Conservation (phyloP, 2,797 vertebrate genomes). For the Selene dorsalis region DNA sequence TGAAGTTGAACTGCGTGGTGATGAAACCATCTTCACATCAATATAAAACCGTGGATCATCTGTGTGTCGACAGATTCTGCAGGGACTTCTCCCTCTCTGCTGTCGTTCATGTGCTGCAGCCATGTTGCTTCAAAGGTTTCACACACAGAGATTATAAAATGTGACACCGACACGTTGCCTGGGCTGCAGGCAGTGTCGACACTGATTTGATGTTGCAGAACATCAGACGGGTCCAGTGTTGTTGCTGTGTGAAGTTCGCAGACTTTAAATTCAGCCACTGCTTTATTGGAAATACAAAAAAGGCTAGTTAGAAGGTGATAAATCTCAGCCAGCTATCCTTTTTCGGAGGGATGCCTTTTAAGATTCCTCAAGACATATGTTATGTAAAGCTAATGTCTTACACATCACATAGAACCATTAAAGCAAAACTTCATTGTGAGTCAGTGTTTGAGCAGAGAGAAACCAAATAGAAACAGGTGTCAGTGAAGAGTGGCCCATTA, state of each 20-base stretch:
- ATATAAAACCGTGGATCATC: background rate
- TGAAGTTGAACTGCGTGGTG: background rate
- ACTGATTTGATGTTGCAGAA: constrained; percentile 53
- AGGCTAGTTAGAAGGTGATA: background rate
- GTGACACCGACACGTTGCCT: constrained; percentile 55
- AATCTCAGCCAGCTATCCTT: background rate
- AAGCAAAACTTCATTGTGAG: background rate
- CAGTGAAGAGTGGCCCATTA: background rate
- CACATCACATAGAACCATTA: background rate
- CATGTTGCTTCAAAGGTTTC: constrained; percentile 49
- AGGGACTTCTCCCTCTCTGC: constrained; percentile 19
- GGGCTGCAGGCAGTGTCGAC: constrained; percentile 47
- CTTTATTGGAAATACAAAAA: background rate
- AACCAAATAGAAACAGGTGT: constrained; percentile 12
- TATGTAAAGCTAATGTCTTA: background rate
- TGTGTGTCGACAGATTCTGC: constrained; percentile 4
- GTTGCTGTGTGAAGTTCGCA: constrained; percentile 46
- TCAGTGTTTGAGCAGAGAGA: background rate
- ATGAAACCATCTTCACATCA: background rate
- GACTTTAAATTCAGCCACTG: constrained; percentile 44
- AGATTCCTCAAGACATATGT: background rate
- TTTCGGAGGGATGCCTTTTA: background rate
- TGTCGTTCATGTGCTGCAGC: constrained; percentile 39
- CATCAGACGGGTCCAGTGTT: constrained; percentile 53
- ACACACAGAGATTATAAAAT: constrained; percentile 64